Evolutionary conservation across 2,113 vertebrate genomes (phyloP), one percentile per base, ranked within the genome.

Genomic region (Halcyon malimbica): DNA sequence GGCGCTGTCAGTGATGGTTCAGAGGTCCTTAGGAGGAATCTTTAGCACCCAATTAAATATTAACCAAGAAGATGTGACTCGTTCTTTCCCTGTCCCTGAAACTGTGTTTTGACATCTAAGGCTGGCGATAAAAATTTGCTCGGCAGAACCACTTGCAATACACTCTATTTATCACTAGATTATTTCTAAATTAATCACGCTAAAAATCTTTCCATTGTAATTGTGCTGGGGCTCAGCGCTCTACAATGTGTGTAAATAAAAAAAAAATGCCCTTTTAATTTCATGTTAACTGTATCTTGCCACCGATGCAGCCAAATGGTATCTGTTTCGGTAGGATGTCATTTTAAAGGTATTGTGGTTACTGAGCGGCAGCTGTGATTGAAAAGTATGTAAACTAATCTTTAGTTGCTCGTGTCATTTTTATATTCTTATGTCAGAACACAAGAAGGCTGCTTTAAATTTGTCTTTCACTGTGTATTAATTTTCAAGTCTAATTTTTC

Each of bases 321-420:
- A 81, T 98, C 97, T 97, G 95, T 98, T 98, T 97, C 89, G 39
- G 94, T 89, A 87, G 97, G 97, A 98, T 98, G 97, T 97, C 96
- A 97, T 98, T 98, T 98, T 98, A 97, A 98, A 98, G 97, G 97
- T 98, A 97, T 98, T 98, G 97, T 98, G 98, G 98, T 98, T 98
- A 98, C 93, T 33, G 96, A 98, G 98, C 95, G 81, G 98, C 97
- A 98, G 98, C 97, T 98, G 97, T 98, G 98, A 98, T 98, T 98
- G 98, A 98, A 98, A 98, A 98, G 97, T 98, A 98, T 98, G 98
- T 98, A 98, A 98, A 98, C 98, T 98, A 98, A 98, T 97, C 98
- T 97, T 97, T 97, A 98, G 97, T 98, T 98, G 98, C 97, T 98
- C 96, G 56, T 98, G 98, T 98, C 98, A 97, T 97, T 98, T 98